Evolutionary conservation across 2,113 vertebrate species (phyloP).

Genomic region (Rhynchopsitta pachyrhyncha): DNA sequence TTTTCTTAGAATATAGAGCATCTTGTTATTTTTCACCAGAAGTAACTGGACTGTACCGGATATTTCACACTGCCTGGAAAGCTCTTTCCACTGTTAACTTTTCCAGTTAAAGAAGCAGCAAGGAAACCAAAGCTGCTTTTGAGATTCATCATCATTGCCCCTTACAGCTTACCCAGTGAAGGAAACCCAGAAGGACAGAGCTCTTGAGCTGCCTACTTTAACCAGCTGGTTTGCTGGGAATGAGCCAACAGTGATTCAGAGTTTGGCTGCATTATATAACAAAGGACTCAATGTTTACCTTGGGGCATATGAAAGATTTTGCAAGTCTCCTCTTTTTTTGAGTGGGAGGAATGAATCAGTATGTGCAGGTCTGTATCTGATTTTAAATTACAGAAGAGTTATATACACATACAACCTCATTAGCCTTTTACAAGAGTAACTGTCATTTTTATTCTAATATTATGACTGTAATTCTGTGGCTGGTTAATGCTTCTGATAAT

Average conservation of each 20-base stretch:
- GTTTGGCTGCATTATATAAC: background rate
- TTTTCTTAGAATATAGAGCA: background rate
- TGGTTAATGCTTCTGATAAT: conserved; percentile 49
- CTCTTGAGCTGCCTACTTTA: background rate
- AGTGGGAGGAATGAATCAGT: conserved; percentile 1
- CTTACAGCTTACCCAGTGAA: background rate
- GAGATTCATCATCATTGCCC: background rate
- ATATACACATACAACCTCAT: conserved; percentile 13
- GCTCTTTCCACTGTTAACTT: background rate
- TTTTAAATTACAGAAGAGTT: conserved; percentile 18
- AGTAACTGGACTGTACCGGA: background rate
- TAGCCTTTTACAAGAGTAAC: conserved; percentile 54
- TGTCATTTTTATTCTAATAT: conserved; percentile 57
- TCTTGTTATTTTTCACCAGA: background rate
- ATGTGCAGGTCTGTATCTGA: background rate
- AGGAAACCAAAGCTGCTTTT: background rate
- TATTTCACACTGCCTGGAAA: rapidly evolving
- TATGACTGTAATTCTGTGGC: conserved; percentile 10
- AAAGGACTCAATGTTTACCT: background rate
- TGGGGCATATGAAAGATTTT: background rate
- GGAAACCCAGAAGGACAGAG: background rate
- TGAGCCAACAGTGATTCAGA: background rate
- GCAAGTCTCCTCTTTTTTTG: background rate
- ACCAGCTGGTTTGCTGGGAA: background rate
- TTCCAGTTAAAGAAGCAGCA: background rate